Base-by-base conservation (phyloP, 2,797 vertebrate species). In the Cephalopachus bancanus region DNA sequence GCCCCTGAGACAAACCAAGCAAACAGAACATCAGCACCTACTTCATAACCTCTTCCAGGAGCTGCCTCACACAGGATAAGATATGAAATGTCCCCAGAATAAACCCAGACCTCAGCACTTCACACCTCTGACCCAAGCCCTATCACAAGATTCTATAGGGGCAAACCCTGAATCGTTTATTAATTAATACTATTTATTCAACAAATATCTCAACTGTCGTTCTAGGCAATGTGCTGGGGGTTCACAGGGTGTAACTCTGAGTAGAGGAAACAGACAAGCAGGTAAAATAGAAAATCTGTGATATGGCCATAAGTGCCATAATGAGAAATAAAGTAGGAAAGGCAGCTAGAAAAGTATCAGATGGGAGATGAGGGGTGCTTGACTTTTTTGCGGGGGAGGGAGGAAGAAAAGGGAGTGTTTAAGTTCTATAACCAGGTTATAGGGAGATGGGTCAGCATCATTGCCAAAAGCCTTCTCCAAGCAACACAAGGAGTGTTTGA, bases 101-200 rank as follows among this genome's bases (percentile, higher is more conserved):
- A 87, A 83, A 33, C 49, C 57, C 17, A 16, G 81, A 37, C 19
- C 78, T 83, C 30, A 83, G 20, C 4, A 26, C 33, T 33, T 62
- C 28, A 85, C 10, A 60, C 24, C 4, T 74, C 76, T 78, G 57
- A 86, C 71, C 74, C 59, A 89, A 83, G 44, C 6, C 69, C 83
- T 24, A 12, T 8, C 75, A n/a, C 19, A 92, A 81, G 69, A 84
- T 74, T 62, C 33, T 53, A 11, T 12, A 72, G 15, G 11, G 59
- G 15, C 24, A 90, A 67, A 85, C 53, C 49, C 84, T 49, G 19
- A 92, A 85, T 49, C 81, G 84, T 74, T 80, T 62, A 85, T 79
- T 76, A 71, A 75, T 80, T 59, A 59, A 59, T 80, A n/a, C 4
- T 80, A 59, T 37, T 80, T 80, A 24, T 59, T 76, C 78, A 71